phyloP scores from a whole-genome alignment of 1,140 invertebrate species.

The Monochamus saltuarius region DNA sequence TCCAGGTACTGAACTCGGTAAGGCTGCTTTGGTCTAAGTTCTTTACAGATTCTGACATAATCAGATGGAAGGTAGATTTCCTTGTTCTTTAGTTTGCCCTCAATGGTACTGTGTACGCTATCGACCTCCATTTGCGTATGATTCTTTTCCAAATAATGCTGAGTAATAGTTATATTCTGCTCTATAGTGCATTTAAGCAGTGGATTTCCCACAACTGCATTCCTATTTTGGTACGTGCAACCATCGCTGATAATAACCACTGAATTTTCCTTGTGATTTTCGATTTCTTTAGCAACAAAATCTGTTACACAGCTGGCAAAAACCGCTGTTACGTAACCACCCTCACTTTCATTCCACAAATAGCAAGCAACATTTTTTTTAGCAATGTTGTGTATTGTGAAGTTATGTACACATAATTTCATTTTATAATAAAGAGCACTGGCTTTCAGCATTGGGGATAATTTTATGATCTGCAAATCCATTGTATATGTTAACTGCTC shows the following conservation, averaged over 20 bases:
- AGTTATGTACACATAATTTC: constrained; percentile 10
- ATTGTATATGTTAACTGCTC: constrained; percentile 31
- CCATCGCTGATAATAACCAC: constrained; percentile 18
- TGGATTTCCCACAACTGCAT: constrained; percentile 45
- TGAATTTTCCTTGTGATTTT: not conserved
- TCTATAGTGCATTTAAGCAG: constrained; percentile 27
- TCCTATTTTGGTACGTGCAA: constrained; percentile 44
- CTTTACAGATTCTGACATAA: constrained; percentile 27
- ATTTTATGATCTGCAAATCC: not conserved
- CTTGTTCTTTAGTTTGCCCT: constrained; percentile 28
- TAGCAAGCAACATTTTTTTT: constrained; percentile 32
- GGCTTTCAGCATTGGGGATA: not conserved
- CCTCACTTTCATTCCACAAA: constrained; percentile 27
- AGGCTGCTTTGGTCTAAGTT: constrained; percentile 29
- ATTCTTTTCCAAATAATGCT: constrained; percentile 32
- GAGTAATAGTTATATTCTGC: constrained; percentile 22
- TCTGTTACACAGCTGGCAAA: constrained; percentile 39
- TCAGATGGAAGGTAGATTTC: constrained; percentile 32
- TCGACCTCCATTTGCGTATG: constrained; percentile 48
- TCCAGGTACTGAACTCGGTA: constrained; percentile 5
- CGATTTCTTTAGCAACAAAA: constrained; percentile 10
- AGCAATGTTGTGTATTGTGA: constrained; percentile 2
- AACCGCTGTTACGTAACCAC: constrained; percentile 46
- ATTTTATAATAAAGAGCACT: constrained; percentile 24
- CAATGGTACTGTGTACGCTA: constrained; percentile 38